Conservation (phyloP, 2,888 invertebrate species). For the Calliopum simillimum region DNA sequence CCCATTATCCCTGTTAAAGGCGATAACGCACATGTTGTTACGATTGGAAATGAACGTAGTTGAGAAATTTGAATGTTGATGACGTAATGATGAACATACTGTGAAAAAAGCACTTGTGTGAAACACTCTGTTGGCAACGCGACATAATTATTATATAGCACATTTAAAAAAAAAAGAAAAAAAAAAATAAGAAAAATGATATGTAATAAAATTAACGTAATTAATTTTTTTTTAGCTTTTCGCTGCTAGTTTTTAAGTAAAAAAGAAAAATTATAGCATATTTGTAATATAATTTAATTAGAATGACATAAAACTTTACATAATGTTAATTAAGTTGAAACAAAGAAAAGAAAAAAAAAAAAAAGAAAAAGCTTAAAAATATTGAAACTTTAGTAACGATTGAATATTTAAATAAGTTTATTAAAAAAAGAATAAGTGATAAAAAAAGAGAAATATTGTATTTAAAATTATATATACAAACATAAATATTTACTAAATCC, state of each 20-base stretch:
- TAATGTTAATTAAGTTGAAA: not conserved
- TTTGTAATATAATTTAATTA: not conserved
- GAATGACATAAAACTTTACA: not conserved
- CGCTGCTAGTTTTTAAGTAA: too few species aligned
- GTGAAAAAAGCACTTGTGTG: slow-evolving; percentile 34
- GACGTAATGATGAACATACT: slow-evolving; percentile 25
- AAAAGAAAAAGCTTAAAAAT: slow-evolving; percentile 2
- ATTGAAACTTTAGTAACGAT: not conserved
- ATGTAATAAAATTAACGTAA: too few species aligned
- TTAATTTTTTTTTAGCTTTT: too few species aligned
- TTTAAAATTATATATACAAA: slow-evolving; percentile 35
- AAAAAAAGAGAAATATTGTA: slow-evolving; percentile 39
- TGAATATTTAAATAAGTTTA: not conserved
- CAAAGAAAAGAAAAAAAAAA: too few species aligned
- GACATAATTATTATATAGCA: slow-evolving; percentile 27
- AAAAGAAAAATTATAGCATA: slow-evolving; percentile 7
- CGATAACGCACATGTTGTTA: too few species aligned
- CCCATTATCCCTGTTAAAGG: too few species aligned
- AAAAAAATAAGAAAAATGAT: too few species aligned
- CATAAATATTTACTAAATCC: slow-evolving; percentile 41
- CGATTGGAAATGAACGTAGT: slow-evolving; percentile 8
- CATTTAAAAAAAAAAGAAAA: too few species aligned
- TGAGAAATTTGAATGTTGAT: not conserved
- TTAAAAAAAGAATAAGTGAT: slow-evolving; percentile 30
- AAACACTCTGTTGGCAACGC: slow-evolving; percentile 35